phyloP scores from a whole-genome alignment of 2,797 vertebrate genomes.

The Babyrousa celebensis region DNA sequence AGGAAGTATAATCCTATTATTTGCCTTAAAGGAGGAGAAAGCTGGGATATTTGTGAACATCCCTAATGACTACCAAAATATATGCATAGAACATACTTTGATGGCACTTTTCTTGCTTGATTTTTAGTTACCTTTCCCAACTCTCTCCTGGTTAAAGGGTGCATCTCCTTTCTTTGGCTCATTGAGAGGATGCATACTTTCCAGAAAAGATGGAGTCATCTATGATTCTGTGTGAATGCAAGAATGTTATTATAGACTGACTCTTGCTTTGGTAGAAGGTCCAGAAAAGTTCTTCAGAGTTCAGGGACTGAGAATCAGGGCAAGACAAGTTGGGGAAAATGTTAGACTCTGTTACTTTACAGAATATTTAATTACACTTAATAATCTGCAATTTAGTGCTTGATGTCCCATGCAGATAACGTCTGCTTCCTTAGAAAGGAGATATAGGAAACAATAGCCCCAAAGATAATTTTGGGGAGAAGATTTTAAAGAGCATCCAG shows the following conservation, averaged over 20 bases:
- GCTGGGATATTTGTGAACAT: not conserved
- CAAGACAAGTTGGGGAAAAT: conserved; percentile 75
- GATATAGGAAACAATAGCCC: conserved; percentile 48
- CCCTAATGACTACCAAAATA: conserved; percentile 1
- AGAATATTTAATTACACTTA: conserved; percentile 68
- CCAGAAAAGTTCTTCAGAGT: conserved; percentile 13
- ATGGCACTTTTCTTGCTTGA: conserved; percentile 7
- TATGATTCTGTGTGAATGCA: not conserved
- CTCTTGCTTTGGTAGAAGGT: conserved; percentile 37
- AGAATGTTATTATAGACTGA: not conserved
- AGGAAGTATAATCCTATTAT: not conserved
- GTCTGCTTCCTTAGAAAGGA: conserved; percentile 73
- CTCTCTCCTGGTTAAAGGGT: not conserved
- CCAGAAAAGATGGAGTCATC: not conserved
- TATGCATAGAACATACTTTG: not conserved
- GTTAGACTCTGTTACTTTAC: conserved; percentile 59
- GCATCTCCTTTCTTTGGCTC: conserved; percentile 7
- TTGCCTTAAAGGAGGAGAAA: not conserved
- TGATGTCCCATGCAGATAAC: conserved; percentile 73
- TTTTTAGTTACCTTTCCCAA: conserved; percentile 37
- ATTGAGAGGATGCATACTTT: not conserved
- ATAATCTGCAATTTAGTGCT: conserved; percentile 74
- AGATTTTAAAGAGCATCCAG: conserved; percentile 33
- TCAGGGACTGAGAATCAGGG: not conserved
- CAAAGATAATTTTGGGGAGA: conserved; percentile 48